Percentiles rank a stretch among this genome's conserved stretches.
These are phyloP conservation scores for Dendrolimus pini DNA, from an alignment of 2,888 invertebrate genomes.

Conservation along the genomic window DNA sequence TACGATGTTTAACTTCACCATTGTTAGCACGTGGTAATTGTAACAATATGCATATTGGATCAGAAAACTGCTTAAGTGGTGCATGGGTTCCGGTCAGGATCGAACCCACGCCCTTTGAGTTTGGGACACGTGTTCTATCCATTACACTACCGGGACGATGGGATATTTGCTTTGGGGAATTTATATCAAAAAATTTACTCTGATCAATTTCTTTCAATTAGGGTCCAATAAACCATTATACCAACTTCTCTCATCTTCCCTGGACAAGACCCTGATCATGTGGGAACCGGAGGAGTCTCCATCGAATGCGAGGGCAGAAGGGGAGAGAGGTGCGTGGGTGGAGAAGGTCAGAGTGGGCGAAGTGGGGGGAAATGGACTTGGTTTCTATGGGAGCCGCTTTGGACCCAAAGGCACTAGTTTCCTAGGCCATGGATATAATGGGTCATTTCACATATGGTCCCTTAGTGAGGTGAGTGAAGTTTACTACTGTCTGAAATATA, in stretches of 20 bases:
- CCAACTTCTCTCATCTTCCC: constrained; percentile 88
- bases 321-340: constrained; percentile 81
- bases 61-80: no score
- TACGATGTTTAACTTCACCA: no score
- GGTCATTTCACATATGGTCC: constrained; percentile 93
- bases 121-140: no score
- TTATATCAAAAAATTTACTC: no score
- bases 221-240: constrained; percentile 35
- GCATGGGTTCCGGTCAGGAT: no score
- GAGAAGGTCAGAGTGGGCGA: constrained; percentile 92
- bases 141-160: no score
- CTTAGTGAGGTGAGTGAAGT: constrained; percentile 49
- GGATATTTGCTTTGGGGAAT: no score
- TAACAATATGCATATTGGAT: no score
- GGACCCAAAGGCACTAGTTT: constrained; percentile 82
- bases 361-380: constrained; percentile 95
- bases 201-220: neutral
- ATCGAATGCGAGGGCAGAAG: constrained; percentile 5
- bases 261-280: constrained; percentile 94
- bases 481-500: no score
- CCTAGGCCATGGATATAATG: constrained; percentile 93
- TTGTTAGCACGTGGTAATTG: no score
- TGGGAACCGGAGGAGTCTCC: constrained; percentile 82
- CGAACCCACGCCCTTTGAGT: no score
- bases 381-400: constrained; percentile 93